phyloP scores from a whole-genome alignment of 2,113 vertebrate genomes.

The Glaucidium brasilianum region DNA sequence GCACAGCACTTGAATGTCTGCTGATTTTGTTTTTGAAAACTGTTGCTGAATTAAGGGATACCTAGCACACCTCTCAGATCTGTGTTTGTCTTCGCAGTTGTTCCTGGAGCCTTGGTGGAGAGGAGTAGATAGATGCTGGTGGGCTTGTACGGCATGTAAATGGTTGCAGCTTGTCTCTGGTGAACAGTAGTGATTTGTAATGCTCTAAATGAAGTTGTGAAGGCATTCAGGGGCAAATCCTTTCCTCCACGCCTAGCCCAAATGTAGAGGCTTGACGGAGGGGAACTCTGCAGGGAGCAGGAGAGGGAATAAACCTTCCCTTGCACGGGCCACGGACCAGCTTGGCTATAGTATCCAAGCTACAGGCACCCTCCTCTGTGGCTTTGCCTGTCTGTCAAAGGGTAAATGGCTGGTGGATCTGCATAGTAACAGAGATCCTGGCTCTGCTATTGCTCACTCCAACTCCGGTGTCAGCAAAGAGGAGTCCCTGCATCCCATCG shows the following conservation, averaged over 20 bases:
- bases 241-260: neutral
- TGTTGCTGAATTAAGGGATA: neutral
- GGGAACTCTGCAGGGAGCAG: neutral
- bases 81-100: neutral
- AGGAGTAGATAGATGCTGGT: neutral
- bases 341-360: neutral
- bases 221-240: slow-evolving; percentile 32
- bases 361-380: neutral
- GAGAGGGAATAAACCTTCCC: neutral
- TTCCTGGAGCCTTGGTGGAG: neutral
- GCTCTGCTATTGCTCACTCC: neutral
- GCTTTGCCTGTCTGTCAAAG: neutral
- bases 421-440: neutral
- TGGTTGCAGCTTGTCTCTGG: neutral
- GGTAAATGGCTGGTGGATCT: neutral
- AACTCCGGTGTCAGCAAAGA: neutral
- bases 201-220: slow-evolving; percentile 18
- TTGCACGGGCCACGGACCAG: neutral
- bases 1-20: neutral
- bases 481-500: neutral
- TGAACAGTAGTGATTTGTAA: neutral
- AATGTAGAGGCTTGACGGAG: neutral
- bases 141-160: slow-evolving; percentile 9
- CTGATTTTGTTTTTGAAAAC: neutral
- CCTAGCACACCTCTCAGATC: neutral